These are phyloP conservation scores for Strix aluco DNA, from an alignment of 2,113 vertebrate genomes.

Conservation along the genomic window DNA sequence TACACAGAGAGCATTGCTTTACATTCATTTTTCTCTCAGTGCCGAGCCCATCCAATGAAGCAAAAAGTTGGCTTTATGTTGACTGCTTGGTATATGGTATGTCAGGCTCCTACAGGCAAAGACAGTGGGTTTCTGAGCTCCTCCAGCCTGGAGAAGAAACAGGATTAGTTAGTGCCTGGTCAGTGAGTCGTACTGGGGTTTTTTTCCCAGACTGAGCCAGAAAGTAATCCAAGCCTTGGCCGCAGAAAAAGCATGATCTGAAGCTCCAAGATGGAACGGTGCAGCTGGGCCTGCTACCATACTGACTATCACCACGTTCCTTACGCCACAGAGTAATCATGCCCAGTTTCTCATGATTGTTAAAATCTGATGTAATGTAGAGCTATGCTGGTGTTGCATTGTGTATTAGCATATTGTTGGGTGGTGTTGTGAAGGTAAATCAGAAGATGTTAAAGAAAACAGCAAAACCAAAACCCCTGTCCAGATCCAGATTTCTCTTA, in stretches of 20 bases:
- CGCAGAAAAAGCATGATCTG: fast-evolving
- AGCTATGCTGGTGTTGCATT: background rate
- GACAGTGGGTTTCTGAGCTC: background rate
- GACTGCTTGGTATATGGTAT: background rate
- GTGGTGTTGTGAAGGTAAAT: background rate
- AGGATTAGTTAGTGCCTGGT: background rate
- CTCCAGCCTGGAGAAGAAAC: background rate
- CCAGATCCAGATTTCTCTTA: background rate
- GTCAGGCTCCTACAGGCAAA: background rate
- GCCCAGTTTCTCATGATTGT: background rate
- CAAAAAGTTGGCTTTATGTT: background rate
- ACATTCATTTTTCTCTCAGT: background rate
- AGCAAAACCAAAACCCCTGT: fast-evolving
- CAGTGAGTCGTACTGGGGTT: background rate
- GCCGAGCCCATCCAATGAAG: background rate
- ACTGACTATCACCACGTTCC: background rate
- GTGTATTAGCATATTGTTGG: background rate
- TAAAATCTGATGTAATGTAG: background rate
- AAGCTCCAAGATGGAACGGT: background rate
- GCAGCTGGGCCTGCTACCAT: background rate
- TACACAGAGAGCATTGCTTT: background rate
- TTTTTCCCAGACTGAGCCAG: background rate
- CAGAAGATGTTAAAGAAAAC: background rate
- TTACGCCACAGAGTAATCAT: fast-evolving
- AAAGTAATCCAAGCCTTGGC: fast-evolving